A percentile compares a stretch with the other conserved stretches of the same genome.
Evolutionary conservation across 2,113 vertebrate genomes (phyloP).

Genomic region (Hymenochirus boettgeri): DNA sequence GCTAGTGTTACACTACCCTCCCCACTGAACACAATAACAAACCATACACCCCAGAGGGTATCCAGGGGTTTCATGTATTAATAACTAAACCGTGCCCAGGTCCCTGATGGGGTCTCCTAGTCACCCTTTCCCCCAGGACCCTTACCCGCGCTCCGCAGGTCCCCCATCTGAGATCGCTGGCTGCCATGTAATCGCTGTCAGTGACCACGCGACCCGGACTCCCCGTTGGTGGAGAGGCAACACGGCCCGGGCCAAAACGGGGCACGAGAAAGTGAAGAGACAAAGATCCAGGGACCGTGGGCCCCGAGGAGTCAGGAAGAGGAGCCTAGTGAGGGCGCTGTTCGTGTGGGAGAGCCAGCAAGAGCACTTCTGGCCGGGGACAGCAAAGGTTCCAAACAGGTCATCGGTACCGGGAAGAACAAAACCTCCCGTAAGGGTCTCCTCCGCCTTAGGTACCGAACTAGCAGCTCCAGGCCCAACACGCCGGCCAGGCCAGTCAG

Average conservation of each 20-base stretch:
- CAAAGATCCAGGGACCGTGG: slow-evolving; percentile 78
- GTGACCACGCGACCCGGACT: slow-evolving; percentile 69
- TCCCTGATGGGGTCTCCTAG: too few species aligned
- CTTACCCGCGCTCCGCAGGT: slow-evolving; percentile 76
- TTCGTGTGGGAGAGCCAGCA: slow-evolving; percentile 71
- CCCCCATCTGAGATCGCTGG: slow-evolving; percentile 82
- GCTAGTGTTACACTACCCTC: too few species aligned
- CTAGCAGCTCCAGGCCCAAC: slow-evolving; percentile 56
- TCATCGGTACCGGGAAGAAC: slow-evolving; percentile 55
- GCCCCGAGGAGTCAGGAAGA: slow-evolving; percentile 68
- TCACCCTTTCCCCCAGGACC: too few species aligned
- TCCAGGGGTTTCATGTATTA: too few species aligned
- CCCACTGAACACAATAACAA: too few species aligned
- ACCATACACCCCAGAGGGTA: too few species aligned
- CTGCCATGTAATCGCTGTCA: slow-evolving; percentile 73
- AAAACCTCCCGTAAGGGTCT: slow-evolving; percentile 63
- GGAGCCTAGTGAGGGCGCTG: slow-evolving; percentile 71
- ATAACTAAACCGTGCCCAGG: too few species aligned
- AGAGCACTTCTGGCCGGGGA: slow-evolving; percentile 51
- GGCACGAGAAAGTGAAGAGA: slow-evolving; percentile 82
- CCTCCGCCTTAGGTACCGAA: slow-evolving; percentile 41
- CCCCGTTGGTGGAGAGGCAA: slow-evolving; percentile 69
- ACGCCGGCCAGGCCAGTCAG: slow-evolving; percentile 48
- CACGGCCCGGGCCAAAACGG: slow-evolving; percentile 68
- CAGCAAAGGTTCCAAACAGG: slow-evolving; percentile 65